Conservation (phyloP, 1,140 invertebrate genomes). For the Triops longicaudatus region DNA sequence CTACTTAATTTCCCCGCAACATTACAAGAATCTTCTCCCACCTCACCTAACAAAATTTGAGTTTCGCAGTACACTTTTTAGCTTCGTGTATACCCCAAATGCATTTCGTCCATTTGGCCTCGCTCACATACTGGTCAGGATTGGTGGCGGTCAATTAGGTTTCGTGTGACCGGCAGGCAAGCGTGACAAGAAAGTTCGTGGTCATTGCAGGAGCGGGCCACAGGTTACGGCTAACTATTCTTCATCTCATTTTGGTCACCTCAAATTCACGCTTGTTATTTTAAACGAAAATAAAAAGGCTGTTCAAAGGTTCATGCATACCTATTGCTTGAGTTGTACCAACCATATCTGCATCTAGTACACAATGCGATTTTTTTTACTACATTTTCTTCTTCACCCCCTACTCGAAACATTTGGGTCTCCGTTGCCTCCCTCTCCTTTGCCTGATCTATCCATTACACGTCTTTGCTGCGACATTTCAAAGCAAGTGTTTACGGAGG, state of each 20-base stretch:
- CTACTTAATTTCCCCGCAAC: neutral
- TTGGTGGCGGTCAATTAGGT: neutral
- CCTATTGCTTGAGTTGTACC: no score
- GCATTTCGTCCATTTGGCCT: neutral
- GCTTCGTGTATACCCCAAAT: neutral
- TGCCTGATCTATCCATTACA: no score
- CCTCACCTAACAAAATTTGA: neutral
- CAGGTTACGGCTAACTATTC: neutral
- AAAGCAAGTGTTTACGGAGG: neutral
- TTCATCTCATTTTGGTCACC: neutral
- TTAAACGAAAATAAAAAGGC: neutral
- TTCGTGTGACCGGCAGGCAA: slow-evolving; percentile 6
- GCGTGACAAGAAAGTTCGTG: slow-evolving; percentile 14
- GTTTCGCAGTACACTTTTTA: neutral
- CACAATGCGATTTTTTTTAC: no score
- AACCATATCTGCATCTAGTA: no score
- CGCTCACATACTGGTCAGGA: neutral
- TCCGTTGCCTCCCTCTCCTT: no score
- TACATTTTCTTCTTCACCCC: no score
- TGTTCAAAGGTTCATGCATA: no score
- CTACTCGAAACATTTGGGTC: no score
- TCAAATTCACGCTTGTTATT: neutral
- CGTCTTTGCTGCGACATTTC: neutral
- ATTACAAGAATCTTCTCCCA: neutral
- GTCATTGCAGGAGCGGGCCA: slow-evolving; percentile 4